Evolutionary conservation across 2,113 vertebrate genomes (phyloP).

Genomic region (Odontophorus gujanensis): DNA sequence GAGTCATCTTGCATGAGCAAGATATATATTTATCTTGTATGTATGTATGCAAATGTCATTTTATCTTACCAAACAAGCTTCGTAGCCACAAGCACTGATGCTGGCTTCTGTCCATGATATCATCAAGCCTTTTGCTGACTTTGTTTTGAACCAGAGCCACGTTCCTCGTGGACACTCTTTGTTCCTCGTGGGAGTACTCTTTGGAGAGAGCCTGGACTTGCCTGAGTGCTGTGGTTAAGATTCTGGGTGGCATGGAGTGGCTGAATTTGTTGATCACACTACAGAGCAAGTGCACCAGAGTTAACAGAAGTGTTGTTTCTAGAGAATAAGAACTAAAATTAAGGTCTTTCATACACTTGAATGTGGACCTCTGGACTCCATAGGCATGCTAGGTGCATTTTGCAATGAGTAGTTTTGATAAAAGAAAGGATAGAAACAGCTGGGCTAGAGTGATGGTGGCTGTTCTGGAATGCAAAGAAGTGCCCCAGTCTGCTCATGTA

Average conservation of each 20-base stretch:
- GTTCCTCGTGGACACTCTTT: not conserved
- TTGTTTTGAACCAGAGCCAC: not conserved
- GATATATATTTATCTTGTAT: not conserved
- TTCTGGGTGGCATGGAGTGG: not conserved
- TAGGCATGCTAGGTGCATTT: not conserved
- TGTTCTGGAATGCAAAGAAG: too few species aligned
- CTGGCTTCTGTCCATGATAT: not conserved
- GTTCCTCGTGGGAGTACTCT: not conserved
- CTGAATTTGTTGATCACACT: not conserved
- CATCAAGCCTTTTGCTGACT: not conserved
- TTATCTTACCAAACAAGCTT: not conserved
- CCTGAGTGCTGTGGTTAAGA: not conserved
- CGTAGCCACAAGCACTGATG: not conserved
- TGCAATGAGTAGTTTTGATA: not conserved
- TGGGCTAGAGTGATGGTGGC: not conserved
- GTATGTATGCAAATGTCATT: not conserved
- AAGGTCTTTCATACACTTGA: not conserved
- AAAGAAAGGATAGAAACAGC: not conserved
- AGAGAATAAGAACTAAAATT: not conserved
- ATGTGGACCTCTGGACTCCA: not conserved
- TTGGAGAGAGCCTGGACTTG: not conserved
- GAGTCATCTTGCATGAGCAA: not conserved
- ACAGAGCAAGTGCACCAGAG: too few species aligned
- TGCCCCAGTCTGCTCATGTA: not conserved
- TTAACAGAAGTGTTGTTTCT: not conserved